Base-by-base conservation (phyloP, 2,113 vertebrate genomes). In the Aspiorhynchus laticeps region DNA sequence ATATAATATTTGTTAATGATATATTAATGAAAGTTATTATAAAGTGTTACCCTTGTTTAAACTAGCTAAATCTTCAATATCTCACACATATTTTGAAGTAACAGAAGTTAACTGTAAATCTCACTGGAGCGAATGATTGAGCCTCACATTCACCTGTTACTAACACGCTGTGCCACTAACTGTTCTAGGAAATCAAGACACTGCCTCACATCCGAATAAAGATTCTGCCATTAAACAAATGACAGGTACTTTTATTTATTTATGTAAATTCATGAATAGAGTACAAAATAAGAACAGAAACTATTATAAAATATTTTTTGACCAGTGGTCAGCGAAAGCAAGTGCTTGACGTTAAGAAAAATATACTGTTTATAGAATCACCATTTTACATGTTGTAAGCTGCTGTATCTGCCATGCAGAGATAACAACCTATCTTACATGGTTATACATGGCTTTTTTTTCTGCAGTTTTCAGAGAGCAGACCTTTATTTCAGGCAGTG, bases 111-210 rank as follows among this genome's bases (percentile, higher is more conserved):
- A 51, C 46, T 17, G 14, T 12, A 53, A 77, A 8, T 19, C 12
- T 36, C 3, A 79, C 19, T 36, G 10, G 0, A 56, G 77, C 38
- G 48, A 79, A 36, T 59, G 17, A 33, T 33, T 80, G 33, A 41
- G 59, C 1, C 17, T 83, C 81, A 71, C 43, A 9, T 53, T 53
- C 17, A 65, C 14, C 11, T 69, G 21, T 85, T 48, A 89, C 86
- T 89, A 85, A 89, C 85, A 33, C 48, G 38, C 26, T 87, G 5
- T 86, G 53, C 71, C 73, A 31, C 11, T 87, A 85, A 85, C 85
- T 80, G 24, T 69, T 21, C 24, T 36, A 89, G 85, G 82, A 80
- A 0, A 28, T 51, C 15, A 65, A 51, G n/a, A 8, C n/a, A 43
- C 1, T 73, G 69, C 0, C 24, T 7, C 38, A 11, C 71, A 56